Conservation (phyloP, 2,888 invertebrate species). For the Eudemis profundana region DNA sequence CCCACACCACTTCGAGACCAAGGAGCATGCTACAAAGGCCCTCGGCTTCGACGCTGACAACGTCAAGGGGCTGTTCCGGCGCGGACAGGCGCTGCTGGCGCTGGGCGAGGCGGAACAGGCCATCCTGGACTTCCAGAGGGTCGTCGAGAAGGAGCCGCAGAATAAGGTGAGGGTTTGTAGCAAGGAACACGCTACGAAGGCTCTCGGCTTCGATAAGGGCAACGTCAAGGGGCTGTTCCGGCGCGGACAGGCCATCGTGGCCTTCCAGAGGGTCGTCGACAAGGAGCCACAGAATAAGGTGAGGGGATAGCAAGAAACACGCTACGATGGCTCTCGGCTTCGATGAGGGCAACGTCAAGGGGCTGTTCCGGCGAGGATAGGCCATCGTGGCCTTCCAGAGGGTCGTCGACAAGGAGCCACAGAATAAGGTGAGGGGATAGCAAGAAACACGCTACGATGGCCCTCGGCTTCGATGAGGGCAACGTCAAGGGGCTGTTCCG, state of each 20-base stretch:
- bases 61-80: conserved; percentile 95
- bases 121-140: conserved; percentile 90
- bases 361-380: too few species aligned
- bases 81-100: conserved; percentile 92
- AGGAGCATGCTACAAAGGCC: conserved; percentile 91
- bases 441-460: too few species aligned
- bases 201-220: conserved; percentile 88
- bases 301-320: too few species aligned
- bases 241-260: conserved; percentile 92
- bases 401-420: too few species aligned
- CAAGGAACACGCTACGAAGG: conserved; percentile 90
- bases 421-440: too few species aligned
- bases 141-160: conserved; percentile 91
- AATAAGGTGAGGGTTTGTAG: conserved; percentile 87
- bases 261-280: too few species aligned
- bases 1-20: conserved; percentile 87
- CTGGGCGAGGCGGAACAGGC: conserved; percentile 92
- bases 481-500: too few species aligned
- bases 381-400: too few species aligned
- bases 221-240: conserved; percentile 97
- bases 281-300: too few species aligned
- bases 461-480: too few species aligned
- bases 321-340: too few species aligned
- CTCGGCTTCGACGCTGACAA: conserved; percentile 90
- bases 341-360: too few species aligned